phyloP scores from a whole-genome alignment of 2,888 invertebrate species.

The Eupelmus urozonus region DNA sequence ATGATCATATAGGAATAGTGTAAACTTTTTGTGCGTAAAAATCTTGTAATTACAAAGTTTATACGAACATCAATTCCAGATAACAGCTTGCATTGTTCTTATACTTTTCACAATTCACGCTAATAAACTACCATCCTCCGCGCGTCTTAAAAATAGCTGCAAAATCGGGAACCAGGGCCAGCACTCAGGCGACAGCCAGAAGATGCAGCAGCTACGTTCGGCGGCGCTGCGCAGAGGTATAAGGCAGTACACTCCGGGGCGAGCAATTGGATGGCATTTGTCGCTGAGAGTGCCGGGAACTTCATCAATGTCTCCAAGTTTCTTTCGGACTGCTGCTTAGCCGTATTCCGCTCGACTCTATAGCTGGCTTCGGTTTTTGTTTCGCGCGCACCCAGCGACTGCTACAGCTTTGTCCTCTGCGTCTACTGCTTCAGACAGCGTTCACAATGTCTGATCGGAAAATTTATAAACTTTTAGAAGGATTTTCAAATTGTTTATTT shows the following conservation, averaged over 20 bases:
- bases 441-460: background rate
- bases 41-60: too few species aligned
- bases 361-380: conserved; percentile 63
- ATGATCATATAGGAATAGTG: too few species aligned
- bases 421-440: background rate
- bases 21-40: too few species aligned
- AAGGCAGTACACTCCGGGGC: conserved; percentile 56
- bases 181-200: background rate
- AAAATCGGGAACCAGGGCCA: conserved; percentile 16
- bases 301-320: conserved; percentile 75
- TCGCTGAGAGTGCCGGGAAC: conserved; percentile 66
- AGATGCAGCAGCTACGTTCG: conserved; percentile 19
- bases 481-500: background rate
- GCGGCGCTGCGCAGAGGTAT: background rate
- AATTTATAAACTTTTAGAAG: background rate
- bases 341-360: conserved; percentile 59
- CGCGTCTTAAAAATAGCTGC: conserved; percentile 35
- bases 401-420: conserved; percentile 7
- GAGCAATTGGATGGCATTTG: conserved; percentile 71
- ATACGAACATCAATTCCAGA: too few species aligned
- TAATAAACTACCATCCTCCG: background rate
- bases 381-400: conserved; percentile 64
- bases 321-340: conserved; percentile 69
- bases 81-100: too few species aligned
- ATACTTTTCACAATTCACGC: too few species aligned